Evolutionary conservation across 2,888 invertebrate genomes (phyloP), one percentile per base, ranked within the genome.

Genomic region (Aspidiotus rigidus): DNA sequence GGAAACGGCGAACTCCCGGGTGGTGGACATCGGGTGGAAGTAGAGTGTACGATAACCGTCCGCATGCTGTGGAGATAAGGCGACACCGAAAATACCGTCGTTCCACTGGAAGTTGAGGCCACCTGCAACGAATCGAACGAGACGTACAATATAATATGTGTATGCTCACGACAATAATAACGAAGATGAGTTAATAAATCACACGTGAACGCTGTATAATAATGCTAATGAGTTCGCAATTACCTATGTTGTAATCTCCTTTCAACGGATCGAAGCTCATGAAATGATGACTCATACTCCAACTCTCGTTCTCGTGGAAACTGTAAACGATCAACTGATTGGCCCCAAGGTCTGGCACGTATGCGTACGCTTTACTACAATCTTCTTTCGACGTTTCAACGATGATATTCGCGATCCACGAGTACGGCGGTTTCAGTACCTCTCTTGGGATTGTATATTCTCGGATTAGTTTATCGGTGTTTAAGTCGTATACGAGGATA

Each of bases 11-110:
- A 89, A 91, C 76, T 91, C 89, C 74, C 87, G 82, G 74, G 85
- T 87, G 76, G 90, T 89, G 0, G 91, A 88, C 85, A 92, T 84
- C 0, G 91, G 85, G 77, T 91, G 89, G 76, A 89, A 91, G 75
- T 85, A 90, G 39, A 91, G 76, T 5, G 84, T 80, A 63, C 87
- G 81, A 72, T 73, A 74, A 0, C 75, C 74, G 0, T 75, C 49
- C 1, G 78, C 77, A 0, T 78, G 75, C 0, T 81, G 76, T 3
- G 86, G 85, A n/a, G 86, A 84, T 59, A 89, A 75, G 0, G 89
- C 84, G 72, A 90, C 76, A 15, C 86, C 88, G 74, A 90, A 90
- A 0, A 91, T 83, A 1, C 90, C 90, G 76, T 91, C 90, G 0
- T 87, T 88, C 90, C 90, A 91, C 75, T 89, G 87, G 75, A 90